phyloP scores from a whole-genome alignment of 2,888 invertebrate species.

The Melangyna quadrimaculata region DNA sequence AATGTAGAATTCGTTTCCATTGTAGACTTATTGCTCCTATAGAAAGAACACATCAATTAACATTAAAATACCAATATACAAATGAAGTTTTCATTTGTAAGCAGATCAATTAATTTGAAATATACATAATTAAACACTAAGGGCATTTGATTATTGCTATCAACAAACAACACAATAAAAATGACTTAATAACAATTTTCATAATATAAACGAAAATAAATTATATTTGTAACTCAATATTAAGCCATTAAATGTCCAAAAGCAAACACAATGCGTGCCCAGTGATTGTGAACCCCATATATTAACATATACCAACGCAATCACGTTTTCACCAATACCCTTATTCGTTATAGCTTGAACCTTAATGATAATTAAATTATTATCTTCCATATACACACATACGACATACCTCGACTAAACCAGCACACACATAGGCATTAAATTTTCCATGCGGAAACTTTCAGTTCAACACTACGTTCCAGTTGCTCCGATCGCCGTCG shows the following conservation, averaged over 20 bases:
- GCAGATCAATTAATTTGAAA: too few species aligned
- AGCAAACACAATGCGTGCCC: conserved; percentile 15
- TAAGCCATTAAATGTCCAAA: conserved; percentile 10
- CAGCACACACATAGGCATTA: conserved; percentile 4
- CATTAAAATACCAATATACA: too few species aligned
- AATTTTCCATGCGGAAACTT: conserved; percentile 21
- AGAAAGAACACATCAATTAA: too few species aligned
- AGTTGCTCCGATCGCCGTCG: not conserved
- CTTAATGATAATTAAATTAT: not conserved
- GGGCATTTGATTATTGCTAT: not conserved
- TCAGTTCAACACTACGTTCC: conserved; percentile 22
- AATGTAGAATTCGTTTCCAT: too few species aligned
- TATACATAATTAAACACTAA: not conserved
- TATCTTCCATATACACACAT: not conserved
- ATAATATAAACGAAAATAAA: not conserved
- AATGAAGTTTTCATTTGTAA: too few species aligned
- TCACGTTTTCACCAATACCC: conserved; percentile 21
- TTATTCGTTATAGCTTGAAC: not conserved
- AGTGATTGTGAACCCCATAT: conserved; percentile 2
- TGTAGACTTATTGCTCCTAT: too few species aligned
- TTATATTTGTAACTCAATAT: not conserved
- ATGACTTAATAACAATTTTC: not conserved
- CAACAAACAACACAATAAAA: not conserved
- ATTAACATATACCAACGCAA: conserved; percentile 5
- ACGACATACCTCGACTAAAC: too few species aligned